Conservation (phyloP, 2,797 vertebrate species). For the Passerculus sandwichensis region DNA sequence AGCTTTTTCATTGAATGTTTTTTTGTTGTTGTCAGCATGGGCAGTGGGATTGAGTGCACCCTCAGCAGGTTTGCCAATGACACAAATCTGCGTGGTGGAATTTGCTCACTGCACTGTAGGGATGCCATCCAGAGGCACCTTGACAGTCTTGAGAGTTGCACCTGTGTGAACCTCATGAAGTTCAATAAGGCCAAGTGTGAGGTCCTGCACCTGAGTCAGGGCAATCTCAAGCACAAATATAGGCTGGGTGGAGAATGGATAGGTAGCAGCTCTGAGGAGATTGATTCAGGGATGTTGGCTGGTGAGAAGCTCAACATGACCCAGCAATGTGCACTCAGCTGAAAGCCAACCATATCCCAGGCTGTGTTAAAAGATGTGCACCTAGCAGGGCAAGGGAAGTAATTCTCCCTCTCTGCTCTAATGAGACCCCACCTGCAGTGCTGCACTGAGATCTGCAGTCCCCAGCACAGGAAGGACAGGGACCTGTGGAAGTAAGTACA, state of each 20-base stretch:
- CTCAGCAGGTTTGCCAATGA: background rate
- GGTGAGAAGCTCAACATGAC: background rate
- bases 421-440: background rate
- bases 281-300: background rate
- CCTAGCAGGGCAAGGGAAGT: background rate
- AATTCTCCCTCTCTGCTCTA: background rate
- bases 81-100: background rate
- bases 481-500: background rate
- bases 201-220: background rate
- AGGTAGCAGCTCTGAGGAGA: background rate
- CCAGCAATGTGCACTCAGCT: background rate
- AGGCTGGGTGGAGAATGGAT: background rate
- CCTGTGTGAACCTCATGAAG: background rate
- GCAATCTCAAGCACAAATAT: background rate
- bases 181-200: background rate
- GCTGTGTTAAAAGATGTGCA: background rate
- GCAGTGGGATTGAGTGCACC: background rate
- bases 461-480: background rate
- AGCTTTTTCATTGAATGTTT: background rate
- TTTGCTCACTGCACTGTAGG: background rate
- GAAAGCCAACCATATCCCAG: background rate
- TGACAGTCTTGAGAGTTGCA: background rate
- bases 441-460: background rate
- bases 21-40: background rate
- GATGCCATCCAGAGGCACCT: background rate